A percentile compares a stretch with the other conserved stretches of the same genome.
Evolutionary conservation across 2,113 vertebrate species (phyloP).

Genomic region (Scolopax mira): DNA sequence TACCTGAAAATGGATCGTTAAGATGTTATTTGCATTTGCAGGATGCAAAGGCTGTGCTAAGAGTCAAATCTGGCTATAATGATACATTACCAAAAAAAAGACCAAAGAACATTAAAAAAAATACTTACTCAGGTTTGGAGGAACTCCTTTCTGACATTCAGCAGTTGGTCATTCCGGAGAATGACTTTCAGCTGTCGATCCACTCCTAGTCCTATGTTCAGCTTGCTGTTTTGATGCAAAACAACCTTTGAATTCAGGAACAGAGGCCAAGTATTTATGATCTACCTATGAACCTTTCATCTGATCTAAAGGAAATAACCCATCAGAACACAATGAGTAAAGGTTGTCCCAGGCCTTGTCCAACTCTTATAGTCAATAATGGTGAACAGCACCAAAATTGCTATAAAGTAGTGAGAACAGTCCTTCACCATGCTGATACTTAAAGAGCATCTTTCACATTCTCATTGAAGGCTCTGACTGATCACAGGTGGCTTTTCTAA

Average conservation of each 20-base stretch:
- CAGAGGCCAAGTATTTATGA: conserved; percentile 60
- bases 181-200: background rate
- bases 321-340: background rate
- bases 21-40: background rate
- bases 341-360: background rate
- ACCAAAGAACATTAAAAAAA: background rate
- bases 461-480: background rate
- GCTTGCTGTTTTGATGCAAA: background rate
- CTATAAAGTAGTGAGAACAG: background rate
- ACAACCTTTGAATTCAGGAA: conserved; percentile 62
- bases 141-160: background rate
- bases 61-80: background rate
- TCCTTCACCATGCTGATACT: background rate
- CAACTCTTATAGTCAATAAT: fast-evolving
- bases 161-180: background rate
- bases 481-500: background rate
- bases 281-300: conserved; percentile 39
- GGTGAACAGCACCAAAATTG: background rate
- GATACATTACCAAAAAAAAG: background rate
- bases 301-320: conserved; percentile 14
- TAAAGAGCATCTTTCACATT: background rate
- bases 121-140: conserved; percentile 4
- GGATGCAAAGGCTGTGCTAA: background rate
- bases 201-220: background rate
- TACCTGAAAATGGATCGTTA: background rate